Base-by-base conservation (phyloP, 2,113 vertebrate genomes). In the Vulpes lagopus region DNA sequence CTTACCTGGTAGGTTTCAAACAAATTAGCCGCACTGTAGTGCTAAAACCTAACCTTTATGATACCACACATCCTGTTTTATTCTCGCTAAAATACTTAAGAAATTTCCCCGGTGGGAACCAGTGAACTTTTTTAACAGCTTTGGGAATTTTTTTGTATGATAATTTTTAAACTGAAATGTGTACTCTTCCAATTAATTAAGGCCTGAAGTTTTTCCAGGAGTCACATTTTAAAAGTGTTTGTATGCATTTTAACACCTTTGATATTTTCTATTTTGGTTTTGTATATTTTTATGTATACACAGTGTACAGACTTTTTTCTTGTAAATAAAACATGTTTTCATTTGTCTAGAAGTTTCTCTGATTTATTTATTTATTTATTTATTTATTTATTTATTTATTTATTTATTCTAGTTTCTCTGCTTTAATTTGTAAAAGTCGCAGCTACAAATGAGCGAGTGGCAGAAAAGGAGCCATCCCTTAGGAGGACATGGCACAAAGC, bases 261-360 rank as follows among this genome's bases (percentile, higher is more conserved):
- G 98, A 98, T 99, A 99, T 98, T 99, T 99, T 99, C 98, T 99
- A 99, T 99, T 99, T 99, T 99, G 98, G 97, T 99, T 99, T 99
- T 99, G 98, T 99, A 99, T 98, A 99, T 99, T 99, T 99, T 99
- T 99, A 99, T 98, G 99, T 99, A 98, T 99, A 98, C 98, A 98
- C 98, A 98, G 97, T 99, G 99, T 99, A 99, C 98, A 99, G 99
- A 98, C 90, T 98, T 97, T 98, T 98, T 98, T 98, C 98, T 96
- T 99, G 98, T 99, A 99, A 99, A 99, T 99, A 99, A 99, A 99
- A 98, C 96, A 97, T 98, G 98, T 98, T 99, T 99, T 98, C 98
- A 98, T 98, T 99, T 99, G 97, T 98, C 98, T 97, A 95, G 53
- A 97, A 92, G 96, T 90, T n/a, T 92, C 85, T 97, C 67, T 95